phyloP scores from a whole-genome alignment of 2,797 vertebrate genomes.

The Pipistrellus kuhlii region DNA sequence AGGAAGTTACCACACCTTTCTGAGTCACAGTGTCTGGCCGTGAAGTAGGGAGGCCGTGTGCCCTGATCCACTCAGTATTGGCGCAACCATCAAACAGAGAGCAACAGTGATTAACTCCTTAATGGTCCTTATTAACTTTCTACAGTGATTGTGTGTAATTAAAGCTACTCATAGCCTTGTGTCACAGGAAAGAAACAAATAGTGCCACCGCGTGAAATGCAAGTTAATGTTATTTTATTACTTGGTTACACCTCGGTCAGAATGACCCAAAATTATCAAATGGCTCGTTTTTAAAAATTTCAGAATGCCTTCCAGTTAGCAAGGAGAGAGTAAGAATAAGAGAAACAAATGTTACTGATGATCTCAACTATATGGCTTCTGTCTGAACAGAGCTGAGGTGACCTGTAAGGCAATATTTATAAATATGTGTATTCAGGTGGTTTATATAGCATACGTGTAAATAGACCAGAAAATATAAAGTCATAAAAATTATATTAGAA shows the following conservation, averaged over 20 bases:
- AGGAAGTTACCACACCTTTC: too few relatives aligned
- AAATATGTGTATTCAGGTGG: background rate
- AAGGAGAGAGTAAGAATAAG: background rate
- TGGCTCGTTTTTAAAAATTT: background rate
- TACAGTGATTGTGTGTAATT: background rate
- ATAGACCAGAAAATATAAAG: background rate
- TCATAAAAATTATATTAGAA: conserved; percentile 16
- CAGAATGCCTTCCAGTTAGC: background rate
- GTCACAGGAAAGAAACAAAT: background rate
- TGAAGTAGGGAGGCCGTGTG: background rate
- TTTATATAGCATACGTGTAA: background rate
- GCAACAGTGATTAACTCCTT: too few relatives aligned
- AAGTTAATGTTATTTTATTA: background rate
- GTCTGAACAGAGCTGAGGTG: background rate
- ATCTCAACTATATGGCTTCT: background rate
- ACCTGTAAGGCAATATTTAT: background rate
- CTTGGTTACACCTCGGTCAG: background rate
- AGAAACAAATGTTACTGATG: background rate
- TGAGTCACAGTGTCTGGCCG: background rate
- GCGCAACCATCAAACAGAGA: too few relatives aligned
- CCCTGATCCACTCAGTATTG: background rate
- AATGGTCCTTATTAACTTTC: background rate
- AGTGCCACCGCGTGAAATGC: background rate
- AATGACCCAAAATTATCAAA: background rate
- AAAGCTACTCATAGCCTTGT: background rate